Percentiles rank a stretch among this genome's conserved stretches.
Conservation (phyloP, 2,888 invertebrate genomes). For the Hypselothyrea guttata region DNA sequence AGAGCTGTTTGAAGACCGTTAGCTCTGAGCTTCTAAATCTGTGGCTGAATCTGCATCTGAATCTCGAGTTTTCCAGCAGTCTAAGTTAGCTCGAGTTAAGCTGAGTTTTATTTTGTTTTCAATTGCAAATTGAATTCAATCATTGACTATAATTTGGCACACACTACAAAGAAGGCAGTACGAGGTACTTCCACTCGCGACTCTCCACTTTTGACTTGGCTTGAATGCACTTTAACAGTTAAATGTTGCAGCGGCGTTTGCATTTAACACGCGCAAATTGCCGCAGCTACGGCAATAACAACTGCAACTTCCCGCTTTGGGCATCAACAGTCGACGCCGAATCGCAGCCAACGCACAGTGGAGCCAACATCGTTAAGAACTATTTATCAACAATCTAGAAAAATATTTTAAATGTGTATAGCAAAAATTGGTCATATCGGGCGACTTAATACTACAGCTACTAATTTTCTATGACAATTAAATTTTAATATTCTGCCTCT, state of each 20-base stretch:
- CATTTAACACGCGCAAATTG: slow-evolving; percentile 76
- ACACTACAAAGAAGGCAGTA: slow-evolving; percentile 27
- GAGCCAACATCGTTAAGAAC: too few species aligned
- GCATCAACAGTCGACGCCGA: slow-evolving; percentile 30
- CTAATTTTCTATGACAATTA: too few species aligned
- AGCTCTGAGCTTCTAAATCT: not conserved
- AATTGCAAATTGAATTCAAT: slow-evolving; percentile 78
- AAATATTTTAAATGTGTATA: too few species aligned
- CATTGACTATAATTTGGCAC: slow-evolving; percentile 74
- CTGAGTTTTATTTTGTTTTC: slow-evolving; percentile 46
- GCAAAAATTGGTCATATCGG: too few species aligned
- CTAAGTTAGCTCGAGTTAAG: slow-evolving; percentile 13
- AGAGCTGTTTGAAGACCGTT: slow-evolving; percentile 15
- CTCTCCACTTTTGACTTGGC: too few species aligned
- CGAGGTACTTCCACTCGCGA: too few species aligned
- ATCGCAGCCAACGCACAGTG: slow-evolving; percentile 35
- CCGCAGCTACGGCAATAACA: slow-evolving; percentile 29
- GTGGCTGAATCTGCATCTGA: not conserved
- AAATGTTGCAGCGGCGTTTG: slow-evolving; percentile 69
- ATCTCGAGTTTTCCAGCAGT: too few species aligned
- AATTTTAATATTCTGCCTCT: too few species aligned
- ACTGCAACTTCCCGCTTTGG: slow-evolving; percentile 34
- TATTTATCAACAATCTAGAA: too few species aligned
- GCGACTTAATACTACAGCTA: too few species aligned
- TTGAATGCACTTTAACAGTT: slow-evolving; percentile 61